phyloP scores from a whole-genome alignment of 2,888 invertebrate genomes.

The Melanchra persicariae region DNA sequence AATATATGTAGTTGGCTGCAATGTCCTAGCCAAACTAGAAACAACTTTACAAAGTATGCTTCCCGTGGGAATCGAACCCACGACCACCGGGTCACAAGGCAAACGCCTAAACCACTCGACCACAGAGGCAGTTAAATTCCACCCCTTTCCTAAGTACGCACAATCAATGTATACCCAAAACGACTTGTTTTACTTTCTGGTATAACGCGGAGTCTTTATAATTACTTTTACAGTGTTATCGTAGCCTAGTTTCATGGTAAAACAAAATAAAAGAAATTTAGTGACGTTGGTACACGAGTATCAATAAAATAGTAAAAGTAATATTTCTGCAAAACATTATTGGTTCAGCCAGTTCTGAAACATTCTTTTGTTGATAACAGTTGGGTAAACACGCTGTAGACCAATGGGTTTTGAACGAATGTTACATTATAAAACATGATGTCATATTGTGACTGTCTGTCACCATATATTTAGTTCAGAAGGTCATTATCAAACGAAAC shows the following conservation, averaged over 20 bases:
- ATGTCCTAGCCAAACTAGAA: too few species aligned
- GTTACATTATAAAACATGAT: conserved; percentile 25
- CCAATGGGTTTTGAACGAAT: conserved; percentile 15
- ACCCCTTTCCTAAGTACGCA: too few species aligned
- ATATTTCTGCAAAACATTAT: background rate
- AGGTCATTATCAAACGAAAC: background rate
- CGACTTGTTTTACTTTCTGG: background rate
- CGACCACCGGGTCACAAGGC: too few species aligned
- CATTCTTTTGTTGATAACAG: conserved; percentile 25
- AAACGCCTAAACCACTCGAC: too few species aligned
- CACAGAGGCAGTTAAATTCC: too few species aligned
- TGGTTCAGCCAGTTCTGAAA: background rate
- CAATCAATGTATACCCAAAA: background rate
- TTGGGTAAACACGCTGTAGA: conserved; percentile 15
- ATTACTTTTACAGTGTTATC: background rate
- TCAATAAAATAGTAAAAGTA: conserved; percentile 10
- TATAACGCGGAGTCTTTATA: background rate
- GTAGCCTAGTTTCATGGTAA: background rate
- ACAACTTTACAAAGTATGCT: too few species aligned
- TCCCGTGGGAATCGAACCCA: too few species aligned
- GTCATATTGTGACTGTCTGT: conserved; percentile 7
- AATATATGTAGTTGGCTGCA: too few species aligned
- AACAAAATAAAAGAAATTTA: conserved; percentile 3
- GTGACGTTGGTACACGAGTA: background rate
- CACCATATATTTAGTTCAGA: conserved; percentile 12